Conservation (phyloP, 2,797 vertebrate genomes). For the Parambassis ranga region DNA sequence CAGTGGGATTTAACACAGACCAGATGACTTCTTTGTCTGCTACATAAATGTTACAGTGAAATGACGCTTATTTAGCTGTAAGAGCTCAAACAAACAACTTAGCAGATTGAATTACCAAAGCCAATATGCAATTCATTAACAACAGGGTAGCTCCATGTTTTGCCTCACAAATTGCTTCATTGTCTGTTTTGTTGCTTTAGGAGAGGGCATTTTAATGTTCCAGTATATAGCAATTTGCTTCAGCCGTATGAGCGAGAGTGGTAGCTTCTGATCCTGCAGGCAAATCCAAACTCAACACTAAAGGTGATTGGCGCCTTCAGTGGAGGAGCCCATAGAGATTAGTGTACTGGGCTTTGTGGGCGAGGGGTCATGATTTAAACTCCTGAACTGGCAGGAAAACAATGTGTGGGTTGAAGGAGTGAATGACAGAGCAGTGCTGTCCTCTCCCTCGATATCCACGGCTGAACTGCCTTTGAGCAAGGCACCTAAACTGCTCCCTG, state of each 20-base stretch:
- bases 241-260: neutral
- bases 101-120: conserved; percentile 50
- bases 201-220: neutral
- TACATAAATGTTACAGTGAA: conserved; percentile 45
- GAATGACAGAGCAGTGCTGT: no score
- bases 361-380: no score
- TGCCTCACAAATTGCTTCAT: conserved; percentile 31
- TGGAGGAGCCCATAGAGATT: no score
- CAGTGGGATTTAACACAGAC: neutral
- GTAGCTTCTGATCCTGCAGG: neutral
- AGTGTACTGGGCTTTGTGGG: no score
- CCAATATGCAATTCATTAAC: conserved; percentile 53
- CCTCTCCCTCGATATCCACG: no score
- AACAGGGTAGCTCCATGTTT: conserved; percentile 27
- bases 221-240: neutral
- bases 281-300: no score
- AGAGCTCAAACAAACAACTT: conserved; percentile 50
- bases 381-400: no score
- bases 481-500: no score
- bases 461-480: no score
- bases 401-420: no score
- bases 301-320: no score
- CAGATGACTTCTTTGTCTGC: conserved; percentile 17
- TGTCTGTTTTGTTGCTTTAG: conserved; percentile 10
- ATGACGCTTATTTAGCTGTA: conserved; percentile 31